A percentile compares a stretch with the other conserved stretches of the same genome.
phyloP scores from a whole-genome alignment of 2,797 vertebrate species.

The Amblyraja radiata region DNA sequence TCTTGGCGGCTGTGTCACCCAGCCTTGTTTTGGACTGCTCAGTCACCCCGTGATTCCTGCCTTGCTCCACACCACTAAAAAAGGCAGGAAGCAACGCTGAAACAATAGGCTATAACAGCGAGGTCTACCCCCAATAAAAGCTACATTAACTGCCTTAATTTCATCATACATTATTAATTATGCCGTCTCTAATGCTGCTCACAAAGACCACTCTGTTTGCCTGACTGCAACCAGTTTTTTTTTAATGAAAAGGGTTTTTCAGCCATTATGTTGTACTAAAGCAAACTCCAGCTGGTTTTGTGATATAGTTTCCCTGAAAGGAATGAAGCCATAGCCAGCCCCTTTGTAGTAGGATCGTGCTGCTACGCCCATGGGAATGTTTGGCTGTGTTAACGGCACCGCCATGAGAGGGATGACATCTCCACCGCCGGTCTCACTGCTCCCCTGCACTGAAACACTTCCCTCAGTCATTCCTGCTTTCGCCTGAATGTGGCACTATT shows the following conservation, averaged over 20 bases:
- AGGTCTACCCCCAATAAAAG: neutral
- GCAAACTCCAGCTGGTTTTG: neutral
- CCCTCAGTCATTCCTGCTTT: neutral
- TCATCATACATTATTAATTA: neutral
- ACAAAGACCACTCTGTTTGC: neutral
- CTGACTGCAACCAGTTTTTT: neutral
- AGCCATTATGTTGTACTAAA: neutral
- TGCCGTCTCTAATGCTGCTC: neutral
- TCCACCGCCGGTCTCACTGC: neutral
- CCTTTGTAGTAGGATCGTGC: neutral
- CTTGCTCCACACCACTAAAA: neutral
- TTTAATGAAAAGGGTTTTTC: neutral
- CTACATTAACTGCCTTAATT: neutral
- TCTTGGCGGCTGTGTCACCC: neutral
- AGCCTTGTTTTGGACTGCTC: neutral
- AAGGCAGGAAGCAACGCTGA: neutral
- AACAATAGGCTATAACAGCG: neutral
- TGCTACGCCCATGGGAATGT: neutral
- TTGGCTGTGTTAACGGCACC: neutral
- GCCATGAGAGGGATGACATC: neutral
- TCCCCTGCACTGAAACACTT: neutral
- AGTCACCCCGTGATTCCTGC: neutral
- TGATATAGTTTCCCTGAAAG: neutral
- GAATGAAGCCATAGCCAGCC: neutral
- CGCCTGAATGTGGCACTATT: conserved; percentile 28